A percentile compares a stretch with the other conserved stretches of the same genome.
Evolutionary conservation across 2,797 vertebrate species (phyloP).

Genomic region (Sebastes glaucus): DNA sequence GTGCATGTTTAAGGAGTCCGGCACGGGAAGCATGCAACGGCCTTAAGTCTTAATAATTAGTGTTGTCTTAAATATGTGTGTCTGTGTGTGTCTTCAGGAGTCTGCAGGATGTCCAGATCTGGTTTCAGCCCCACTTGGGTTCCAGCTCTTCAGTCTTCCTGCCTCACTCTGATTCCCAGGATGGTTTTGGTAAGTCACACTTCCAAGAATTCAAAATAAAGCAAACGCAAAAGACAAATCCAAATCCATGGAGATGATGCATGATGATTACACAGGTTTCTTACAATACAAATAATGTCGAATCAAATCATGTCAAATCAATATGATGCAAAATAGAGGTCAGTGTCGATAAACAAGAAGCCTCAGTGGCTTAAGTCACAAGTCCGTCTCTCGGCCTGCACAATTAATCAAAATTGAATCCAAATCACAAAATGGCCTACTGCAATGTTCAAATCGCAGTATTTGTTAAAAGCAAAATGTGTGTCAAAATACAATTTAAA

Average conservation of each 20-base stretch:
- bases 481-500: too few species aligned
- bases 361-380: not conserved
- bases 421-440: too few species aligned
- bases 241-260: not conserved
- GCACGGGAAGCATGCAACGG: not conserved
- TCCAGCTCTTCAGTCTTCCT: conserved; percentile 80
- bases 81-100: conserved; percentile 80
- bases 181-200: conserved; percentile 86
- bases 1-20: not conserved
- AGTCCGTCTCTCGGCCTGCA: not conserved
- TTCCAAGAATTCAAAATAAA: not conserved
- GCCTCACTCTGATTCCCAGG: conserved; percentile 83
- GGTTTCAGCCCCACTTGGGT: conserved; percentile 90
- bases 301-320: not conserved
- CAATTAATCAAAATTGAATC: not conserved
- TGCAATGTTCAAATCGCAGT: too few species aligned
- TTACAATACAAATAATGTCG: not conserved
- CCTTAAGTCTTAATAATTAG: not conserved
- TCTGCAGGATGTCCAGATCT: conserved; percentile 98
- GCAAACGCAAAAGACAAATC: not conserved
- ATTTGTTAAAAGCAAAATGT: too few species aligned
- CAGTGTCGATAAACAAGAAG: not conserved
- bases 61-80: not conserved
- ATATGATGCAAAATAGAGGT: not conserved
- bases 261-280: not conserved